These are phyloP conservation scores for Alligator sinensis DNA, from an alignment of 2,113 vertebrate species.

Conservation along the genomic window DNA sequence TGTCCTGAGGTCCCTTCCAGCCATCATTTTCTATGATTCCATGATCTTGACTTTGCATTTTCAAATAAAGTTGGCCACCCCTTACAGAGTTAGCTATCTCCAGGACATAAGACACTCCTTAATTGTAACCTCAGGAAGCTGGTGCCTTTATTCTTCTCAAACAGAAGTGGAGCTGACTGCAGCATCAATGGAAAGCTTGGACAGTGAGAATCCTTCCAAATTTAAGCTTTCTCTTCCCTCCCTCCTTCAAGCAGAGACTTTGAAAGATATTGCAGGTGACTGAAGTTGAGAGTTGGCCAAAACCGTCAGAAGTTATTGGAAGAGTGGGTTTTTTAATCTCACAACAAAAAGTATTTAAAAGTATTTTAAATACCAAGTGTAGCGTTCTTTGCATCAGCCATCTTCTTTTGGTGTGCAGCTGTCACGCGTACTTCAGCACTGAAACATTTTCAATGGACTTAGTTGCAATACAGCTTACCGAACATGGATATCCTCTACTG, in stretches of 20 bases:
- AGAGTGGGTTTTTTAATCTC: background rate
- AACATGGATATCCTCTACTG: background rate
- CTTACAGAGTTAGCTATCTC: background rate
- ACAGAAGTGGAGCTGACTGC: background rate
- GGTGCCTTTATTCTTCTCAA: background rate
- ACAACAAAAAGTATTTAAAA: background rate
- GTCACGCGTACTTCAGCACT: background rate
- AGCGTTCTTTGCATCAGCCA: background rate
- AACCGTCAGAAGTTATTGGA: background rate
- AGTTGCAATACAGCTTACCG: fast-evolving
- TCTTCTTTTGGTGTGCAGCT: background rate
- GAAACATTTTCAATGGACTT: background rate
- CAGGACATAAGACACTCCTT: background rate
- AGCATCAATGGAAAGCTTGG: background rate
- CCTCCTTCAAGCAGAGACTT: background rate
- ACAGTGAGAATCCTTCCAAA: background rate
- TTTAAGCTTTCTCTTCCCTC: background rate
- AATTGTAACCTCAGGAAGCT: background rate
- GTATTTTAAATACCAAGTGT: background rate
- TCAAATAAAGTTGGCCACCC: background rate
- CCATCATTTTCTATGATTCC: no score
- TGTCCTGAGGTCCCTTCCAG: no score
- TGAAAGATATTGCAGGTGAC: background rate
- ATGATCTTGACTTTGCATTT: fast-evolving
- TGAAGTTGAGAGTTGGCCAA: fast-evolving